phyloP scores from a whole-genome alignment of 2,888 invertebrate species.

The Heliconius cydno region DNA sequence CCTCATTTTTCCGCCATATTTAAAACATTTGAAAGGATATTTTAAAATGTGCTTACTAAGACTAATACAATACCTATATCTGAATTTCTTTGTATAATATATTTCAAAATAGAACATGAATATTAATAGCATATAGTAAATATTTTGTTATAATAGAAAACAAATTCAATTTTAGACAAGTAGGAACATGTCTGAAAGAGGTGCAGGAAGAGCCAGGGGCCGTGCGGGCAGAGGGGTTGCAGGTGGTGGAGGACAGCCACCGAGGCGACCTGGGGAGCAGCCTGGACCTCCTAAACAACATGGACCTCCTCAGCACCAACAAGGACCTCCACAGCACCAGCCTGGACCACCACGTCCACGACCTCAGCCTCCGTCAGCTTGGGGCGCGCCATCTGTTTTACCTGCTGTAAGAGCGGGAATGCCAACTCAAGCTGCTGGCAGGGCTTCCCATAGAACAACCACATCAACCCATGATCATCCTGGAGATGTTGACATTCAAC shows the following conservation, averaged over 20 bases:
- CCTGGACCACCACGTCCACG: slow-evolving; percentile 58
- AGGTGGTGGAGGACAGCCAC: slow-evolving; percentile 52
- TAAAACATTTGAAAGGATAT: not conserved
- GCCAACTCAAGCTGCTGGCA: slow-evolving; percentile 63
- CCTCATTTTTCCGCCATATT: slow-evolving; percentile 16
- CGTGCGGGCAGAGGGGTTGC: slow-evolving; percentile 60
- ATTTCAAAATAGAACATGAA: not conserved
- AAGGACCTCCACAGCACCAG: slow-evolving; percentile 48
- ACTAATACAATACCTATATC: not conserved
- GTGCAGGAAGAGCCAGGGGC: slow-evolving; percentile 67
- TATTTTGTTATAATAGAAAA: not conserved
- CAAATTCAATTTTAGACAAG: not conserved
- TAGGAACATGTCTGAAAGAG: slow-evolving; percentile 64
- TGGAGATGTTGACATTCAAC: slow-evolving; percentile 72
- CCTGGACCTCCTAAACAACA: slow-evolving; percentile 54
- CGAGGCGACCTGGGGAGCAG: slow-evolving; percentile 55
- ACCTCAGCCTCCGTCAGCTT: slow-evolving; percentile 71
- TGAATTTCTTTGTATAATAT: not conserved
- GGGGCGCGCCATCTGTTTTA: slow-evolving; percentile 68
- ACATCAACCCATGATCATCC: slow-evolving; percentile 69
- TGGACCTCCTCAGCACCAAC: slow-evolving; percentile 66
- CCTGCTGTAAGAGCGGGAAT: slow-evolving; percentile 68
- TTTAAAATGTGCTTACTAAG: not conserved
- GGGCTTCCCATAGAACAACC: slow-evolving; percentile 67
- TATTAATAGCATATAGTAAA: not conserved